Base-by-base conservation (phyloP, 2,888 invertebrate species). In the Spodoptera exigua region DNA sequence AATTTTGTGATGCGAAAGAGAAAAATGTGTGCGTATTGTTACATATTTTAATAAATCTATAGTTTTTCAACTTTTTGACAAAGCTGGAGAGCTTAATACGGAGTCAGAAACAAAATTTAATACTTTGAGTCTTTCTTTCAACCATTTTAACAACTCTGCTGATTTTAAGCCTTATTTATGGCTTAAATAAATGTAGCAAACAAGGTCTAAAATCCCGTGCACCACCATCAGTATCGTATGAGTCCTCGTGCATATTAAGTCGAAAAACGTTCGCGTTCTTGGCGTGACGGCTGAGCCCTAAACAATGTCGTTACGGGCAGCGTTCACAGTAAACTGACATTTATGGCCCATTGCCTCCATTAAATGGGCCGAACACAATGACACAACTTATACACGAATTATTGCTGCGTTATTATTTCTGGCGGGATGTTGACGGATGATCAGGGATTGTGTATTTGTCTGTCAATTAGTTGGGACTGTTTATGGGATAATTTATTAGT, bases 331-430 rank as follows among this genome's bases (percentile, higher is more conserved):
- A 64, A 70, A 67, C 65, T 72, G 76, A 76, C 76, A 61, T 67
- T 76, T 76, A 76, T 75, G 70, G 76, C 32, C 76, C 76, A 75
- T 77, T 70, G 72, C 62, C 53, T 44, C 55, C 62, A 76, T 70
- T 70, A 70, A 77, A 77, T 78, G 76, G 76, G 56, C 56, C 70
- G 76, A 60, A 78, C 70, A 73, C 65, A 78, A 76, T 68, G 67
- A 66, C 68, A 61, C 65, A 76, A 78, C 70, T 78, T 73, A 70
- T 72, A 69, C 51, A 67, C 35, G 57, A 75, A 73, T 76, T 68
- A 77, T 78, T 61, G 63, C 63, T 39, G 51, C 62, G 55, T 65
- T 75, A 78, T 75, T 76, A 78, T 76, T 75, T 66, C 36, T 49
- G 59, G 49, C 47, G 49, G 32, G 55, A 62, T 59, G 21, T 40